phyloP scores from a whole-genome alignment of 2,888 invertebrate genomes.

The Drosophila lacicola region DNA sequence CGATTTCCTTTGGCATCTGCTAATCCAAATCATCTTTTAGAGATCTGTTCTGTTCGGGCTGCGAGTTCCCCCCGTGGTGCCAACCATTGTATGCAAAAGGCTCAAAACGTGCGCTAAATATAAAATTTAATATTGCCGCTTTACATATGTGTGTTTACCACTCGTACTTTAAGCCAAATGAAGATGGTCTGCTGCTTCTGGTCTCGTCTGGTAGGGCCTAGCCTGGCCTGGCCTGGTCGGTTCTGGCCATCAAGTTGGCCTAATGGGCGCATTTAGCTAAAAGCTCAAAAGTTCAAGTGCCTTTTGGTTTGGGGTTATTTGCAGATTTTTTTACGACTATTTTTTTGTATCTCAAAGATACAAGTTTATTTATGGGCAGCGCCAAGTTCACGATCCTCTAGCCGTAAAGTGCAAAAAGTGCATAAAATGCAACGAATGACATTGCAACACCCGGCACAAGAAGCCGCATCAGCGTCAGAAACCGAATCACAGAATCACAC shows the following conservation, averaged over 20 bases:
- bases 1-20: slow-evolving; percentile 49
- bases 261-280: slow-evolving; percentile 44
- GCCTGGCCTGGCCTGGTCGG: not conserved
- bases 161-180: slow-evolving; percentile 27
- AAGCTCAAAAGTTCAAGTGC: slow-evolving; percentile 64
- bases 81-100: slow-evolving; percentile 67
- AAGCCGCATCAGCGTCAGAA: slow-evolving; percentile 71
- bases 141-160: slow-evolving; percentile 37
- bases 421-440: slow-evolving; percentile 77
- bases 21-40: slow-evolving; percentile 50
- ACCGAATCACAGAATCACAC: slow-evolving; percentile 67
- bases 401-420: slow-evolving; percentile 77
- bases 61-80: slow-evolving; percentile 14
- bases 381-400: slow-evolving; percentile 55
- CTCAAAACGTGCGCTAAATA: slow-evolving; percentile 73
- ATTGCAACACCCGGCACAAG: slow-evolving; percentile 72
- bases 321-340: slow-evolving; percentile 77
- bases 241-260: slow-evolving; percentile 20
- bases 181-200: slow-evolving; percentile 31
- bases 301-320: slow-evolving; percentile 60
- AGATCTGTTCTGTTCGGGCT: slow-evolving; percentile 36
- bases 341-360: slow-evolving; percentile 77
- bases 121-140: slow-evolving; percentile 74
- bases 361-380: slow-evolving; percentile 76
- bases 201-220: slow-evolving; percentile 5